Evolutionary conservation across 2,113 vertebrate species (phyloP).

Genomic region (Esox niger): DNA sequence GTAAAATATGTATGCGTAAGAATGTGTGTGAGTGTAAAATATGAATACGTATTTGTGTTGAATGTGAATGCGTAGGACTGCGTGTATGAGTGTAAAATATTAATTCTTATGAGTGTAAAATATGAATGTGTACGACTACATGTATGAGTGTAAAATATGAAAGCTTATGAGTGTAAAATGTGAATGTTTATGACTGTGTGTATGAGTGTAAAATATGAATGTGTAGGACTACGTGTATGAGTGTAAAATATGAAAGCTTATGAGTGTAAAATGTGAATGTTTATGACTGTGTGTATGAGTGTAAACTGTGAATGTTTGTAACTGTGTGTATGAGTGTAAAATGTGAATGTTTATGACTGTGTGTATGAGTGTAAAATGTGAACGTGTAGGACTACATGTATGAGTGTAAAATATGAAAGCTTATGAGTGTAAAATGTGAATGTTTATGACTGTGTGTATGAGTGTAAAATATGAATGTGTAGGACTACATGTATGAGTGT

Average conservation of each 20-base stretch:
- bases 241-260: too few relatives aligned
- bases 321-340: not conserved
- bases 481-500: constrained; percentile 4
- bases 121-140: not conserved
- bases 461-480: too few relatives aligned
- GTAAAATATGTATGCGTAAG: not conserved
- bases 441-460: too few relatives aligned
- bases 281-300: too few relatives aligned
- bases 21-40: not conserved
- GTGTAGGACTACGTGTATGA: constrained; percentile 5
- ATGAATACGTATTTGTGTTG: not conserved
- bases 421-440: too few relatives aligned
- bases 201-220: constrained; percentile 15
- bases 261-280: too few relatives aligned
- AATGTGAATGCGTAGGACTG: too few relatives aligned
- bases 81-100: too few relatives aligned
- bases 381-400: not conserved
- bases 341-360: too few relatives aligned
- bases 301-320: too few relatives aligned
- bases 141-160: not conserved
- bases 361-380: too few relatives aligned
- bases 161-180: not conserved
- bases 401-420: not conserved
- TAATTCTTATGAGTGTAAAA: constrained; percentile 5
- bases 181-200: constrained; percentile 15